Evolutionary conservation across 2,113 vertebrate genomes (phyloP), one percentile per base, ranked within the genome.

Genomic region (Clarias macrocephalus): DNA sequence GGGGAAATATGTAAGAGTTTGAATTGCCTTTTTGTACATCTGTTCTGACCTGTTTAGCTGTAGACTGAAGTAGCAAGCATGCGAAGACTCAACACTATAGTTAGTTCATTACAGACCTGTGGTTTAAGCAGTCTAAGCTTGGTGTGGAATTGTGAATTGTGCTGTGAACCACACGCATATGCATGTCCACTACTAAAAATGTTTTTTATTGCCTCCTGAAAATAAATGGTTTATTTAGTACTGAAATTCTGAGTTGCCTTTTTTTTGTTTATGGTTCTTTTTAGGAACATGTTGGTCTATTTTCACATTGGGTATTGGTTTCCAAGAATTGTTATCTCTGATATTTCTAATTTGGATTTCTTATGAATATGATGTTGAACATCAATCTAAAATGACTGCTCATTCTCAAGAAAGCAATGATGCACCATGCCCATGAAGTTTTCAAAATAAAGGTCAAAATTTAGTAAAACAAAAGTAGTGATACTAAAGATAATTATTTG

Each of bases 1-100:
- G 25, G 65, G 54, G 62, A 82, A 86, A 73, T 75, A 52, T 52
- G 54, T 48, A 57, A 33, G 9, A 42, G 80, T 19, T 85, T 84
- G 12, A 76, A 62, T 30, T 52, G 80, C 30, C 57, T 82, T 79
- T 73, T 59, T 60, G 65, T 72, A 66, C 3, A 25, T n/a, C 63
- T 28, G 54, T 83, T 28, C 25, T 56, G 66, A 80, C 54, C 25
- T 42, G 65, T 28, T 30, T 60, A 19, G 54, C 33, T 63, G 15
- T 28, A 63, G 37, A 63, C 72, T 25, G 8, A 77, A 62, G 59
- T 62, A 16, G 28, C 28, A n/a, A 33, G 25, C 65, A 33, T 33
- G 25, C 18, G 30, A 76, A 63, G 23, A 19, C 59, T 63, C 25
- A 79, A 25, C 42, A 23, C 37, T 65, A 30, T 1, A 15, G n/a